Evolutionary conservation across 2,113 vertebrate species (phyloP).

Genomic region (Phrynosoma platyrhinos): DNA sequence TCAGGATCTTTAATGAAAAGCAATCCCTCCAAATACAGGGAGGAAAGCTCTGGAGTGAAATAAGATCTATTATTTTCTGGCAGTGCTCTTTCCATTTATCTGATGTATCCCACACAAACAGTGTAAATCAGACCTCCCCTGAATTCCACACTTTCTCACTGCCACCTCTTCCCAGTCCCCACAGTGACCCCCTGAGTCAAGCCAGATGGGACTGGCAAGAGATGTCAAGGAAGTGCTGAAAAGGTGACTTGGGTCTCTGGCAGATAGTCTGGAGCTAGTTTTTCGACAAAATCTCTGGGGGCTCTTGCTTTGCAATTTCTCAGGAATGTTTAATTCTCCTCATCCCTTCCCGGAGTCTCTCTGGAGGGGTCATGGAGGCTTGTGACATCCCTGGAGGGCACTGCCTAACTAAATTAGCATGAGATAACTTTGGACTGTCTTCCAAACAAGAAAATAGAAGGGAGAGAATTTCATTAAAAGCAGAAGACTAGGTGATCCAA

Average conservation of each 20-base stretch:
- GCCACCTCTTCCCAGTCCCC: slow-evolving; percentile 75
- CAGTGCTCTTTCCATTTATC: slow-evolving; percentile 3
- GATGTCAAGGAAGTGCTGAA: slow-evolving; percentile 85
- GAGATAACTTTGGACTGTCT: slow-evolving; percentile 89
- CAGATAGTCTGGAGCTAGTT: slow-evolving; percentile 85
- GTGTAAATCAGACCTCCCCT: slow-evolving; percentile 69
- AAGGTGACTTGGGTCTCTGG: slow-evolving; percentile 85
- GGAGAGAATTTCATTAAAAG: slow-evolving; percentile 90
- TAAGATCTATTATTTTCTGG: slow-evolving; percentile 25
- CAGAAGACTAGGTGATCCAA: slow-evolving; percentile 86
- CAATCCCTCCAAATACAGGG: background rate
- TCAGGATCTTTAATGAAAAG: slow-evolving; percentile 19
- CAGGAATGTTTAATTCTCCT: slow-evolving; percentile 88
- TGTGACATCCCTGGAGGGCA: slow-evolving; percentile 87
- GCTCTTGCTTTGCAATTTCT: slow-evolving; percentile 85
- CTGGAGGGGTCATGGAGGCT: slow-evolving; percentile 85
- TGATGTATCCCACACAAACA: slow-evolving; percentile 34
- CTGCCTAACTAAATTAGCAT: slow-evolving; percentile 88
- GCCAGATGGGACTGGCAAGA: slow-evolving; percentile 82
- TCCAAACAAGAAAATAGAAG: slow-evolving; percentile 85
- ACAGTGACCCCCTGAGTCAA: slow-evolving; percentile 77
- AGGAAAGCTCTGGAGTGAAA: slow-evolving; percentile 45
- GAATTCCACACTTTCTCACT: slow-evolving; percentile 62
- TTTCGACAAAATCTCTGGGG: slow-evolving; percentile 82
- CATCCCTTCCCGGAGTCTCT: slow-evolving; percentile 80